Conservation (phyloP, 1,140 invertebrate genomes). For the Papilio glaucus region DNA sequence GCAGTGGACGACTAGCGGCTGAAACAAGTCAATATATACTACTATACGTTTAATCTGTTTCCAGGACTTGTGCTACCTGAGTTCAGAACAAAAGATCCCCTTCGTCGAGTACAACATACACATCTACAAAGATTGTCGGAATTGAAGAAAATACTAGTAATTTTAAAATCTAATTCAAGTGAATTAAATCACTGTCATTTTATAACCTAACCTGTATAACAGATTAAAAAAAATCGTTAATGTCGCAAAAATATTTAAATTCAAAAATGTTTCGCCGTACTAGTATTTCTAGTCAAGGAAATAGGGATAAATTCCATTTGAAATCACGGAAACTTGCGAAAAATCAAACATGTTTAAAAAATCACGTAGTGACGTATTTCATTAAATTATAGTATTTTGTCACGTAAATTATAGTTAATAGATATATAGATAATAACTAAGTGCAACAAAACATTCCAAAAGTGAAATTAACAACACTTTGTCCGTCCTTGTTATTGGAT, state of each 20-base stretch:
- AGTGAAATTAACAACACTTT: constrained; percentile 56
- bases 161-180: background rate
- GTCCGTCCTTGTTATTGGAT: constrained; percentile 31
- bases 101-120: constrained; percentile 86
- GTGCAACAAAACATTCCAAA: constrained; percentile 49
- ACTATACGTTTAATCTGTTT: constrained; percentile 45
- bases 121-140: constrained; percentile 85
- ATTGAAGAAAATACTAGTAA: constrained; percentile 61
- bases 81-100: constrained; percentile 73
- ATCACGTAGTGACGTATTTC: constrained; percentile 24
- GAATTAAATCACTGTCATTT: background rate
- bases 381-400: constrained; percentile 29
- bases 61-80: constrained; percentile 83
- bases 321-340: background rate
- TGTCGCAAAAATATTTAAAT: background rate
- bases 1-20: no score
- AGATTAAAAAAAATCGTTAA: background rate
- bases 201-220: background rate
- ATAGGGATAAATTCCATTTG: background rate
- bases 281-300: constrained; percentile 27
- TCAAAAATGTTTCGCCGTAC: background rate
- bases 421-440: constrained; percentile 10
- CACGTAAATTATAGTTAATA: constrained; percentile 4
- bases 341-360: background rate
- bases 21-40: no score